These are phyloP conservation scores for Melinopterus prodromus DNA, from an alignment of 2,888 invertebrate species.

Conservation along the genomic window DNA sequence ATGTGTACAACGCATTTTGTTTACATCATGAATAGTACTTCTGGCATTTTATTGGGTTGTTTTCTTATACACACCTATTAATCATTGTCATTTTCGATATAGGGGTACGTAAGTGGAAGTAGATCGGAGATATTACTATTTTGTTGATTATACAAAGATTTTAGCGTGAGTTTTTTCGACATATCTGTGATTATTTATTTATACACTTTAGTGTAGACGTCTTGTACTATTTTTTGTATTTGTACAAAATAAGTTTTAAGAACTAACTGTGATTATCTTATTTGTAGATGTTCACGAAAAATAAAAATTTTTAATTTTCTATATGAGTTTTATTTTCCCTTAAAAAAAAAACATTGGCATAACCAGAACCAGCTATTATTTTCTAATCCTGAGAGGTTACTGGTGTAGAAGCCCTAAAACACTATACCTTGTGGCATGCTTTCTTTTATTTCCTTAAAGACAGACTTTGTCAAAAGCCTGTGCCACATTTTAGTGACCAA, in stretches of 20 bases:
- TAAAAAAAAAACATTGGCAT: no score
- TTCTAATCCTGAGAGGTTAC: no score
- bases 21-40: neutral
- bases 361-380: no score
- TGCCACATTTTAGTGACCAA: no score
- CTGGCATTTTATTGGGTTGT: neutral
- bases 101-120: neutral
- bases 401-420: no score
- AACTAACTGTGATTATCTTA: neutral
- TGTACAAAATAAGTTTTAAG: neutral
- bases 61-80: neutral
- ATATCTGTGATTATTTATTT: neutral
- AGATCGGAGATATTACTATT: neutral
- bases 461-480: no score
- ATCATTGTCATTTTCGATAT: neutral
- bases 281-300: neutral
- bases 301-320: neutral
- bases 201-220: neutral
- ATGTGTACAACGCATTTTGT: slow-evolving; percentile 4
- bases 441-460: no score
- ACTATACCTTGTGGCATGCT: no score
- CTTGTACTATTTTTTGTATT: neutral
- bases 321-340: neutral
- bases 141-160: neutral
- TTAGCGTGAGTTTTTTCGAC: neutral